Conservation (phyloP, 2,888 invertebrate genomes). For the Hirtodrosophila trivittata region DNA sequence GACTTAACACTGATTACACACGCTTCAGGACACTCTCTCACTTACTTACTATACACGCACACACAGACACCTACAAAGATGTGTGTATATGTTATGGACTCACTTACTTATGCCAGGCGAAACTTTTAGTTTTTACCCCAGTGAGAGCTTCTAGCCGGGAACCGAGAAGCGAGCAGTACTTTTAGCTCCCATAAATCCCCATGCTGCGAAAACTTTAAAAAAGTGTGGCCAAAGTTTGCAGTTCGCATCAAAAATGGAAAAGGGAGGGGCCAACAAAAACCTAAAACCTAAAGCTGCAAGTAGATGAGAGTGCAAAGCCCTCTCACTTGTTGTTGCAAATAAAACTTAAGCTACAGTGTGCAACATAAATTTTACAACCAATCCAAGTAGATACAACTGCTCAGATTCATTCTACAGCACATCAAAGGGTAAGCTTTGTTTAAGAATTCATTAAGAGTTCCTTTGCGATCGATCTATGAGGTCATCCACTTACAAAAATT, state of each 20-base stretch:
- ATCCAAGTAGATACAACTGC: conserved; percentile 11
- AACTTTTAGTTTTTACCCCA: conserved; percentile 60
- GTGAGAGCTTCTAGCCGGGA: conserved; percentile 34
- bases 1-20: conserved; percentile 69
- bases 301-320: background rate
- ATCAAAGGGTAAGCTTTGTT: too few species aligned
- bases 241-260: conserved; percentile 33
- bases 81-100: conserved; percentile 13
- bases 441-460: too few species aligned
- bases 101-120: conserved; percentile 45
- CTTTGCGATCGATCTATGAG: too few species aligned
- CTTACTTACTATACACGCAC: conserved; percentile 46
- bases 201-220: conserved; percentile 47
- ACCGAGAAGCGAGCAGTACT: conserved; percentile 55
- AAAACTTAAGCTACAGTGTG: conserved; percentile 10
- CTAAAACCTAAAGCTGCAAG: background rate
- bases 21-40: conserved; percentile 44
- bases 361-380: conserved; percentile 29
- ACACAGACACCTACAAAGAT: background rate
- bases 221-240: conserved; percentile 56
- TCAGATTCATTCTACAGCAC: too few species aligned
- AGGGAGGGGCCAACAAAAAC: conserved; percentile 12
- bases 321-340: conserved; percentile 15
- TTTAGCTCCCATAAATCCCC: conserved; percentile 66
- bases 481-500: too few species aligned